Percentiles rank a stretch among this genome's conserved stretches.
These are phyloP conservation scores for Timema podura DNA, from an alignment of 2,888 invertebrate genomes.

Conservation along the genomic window DNA sequence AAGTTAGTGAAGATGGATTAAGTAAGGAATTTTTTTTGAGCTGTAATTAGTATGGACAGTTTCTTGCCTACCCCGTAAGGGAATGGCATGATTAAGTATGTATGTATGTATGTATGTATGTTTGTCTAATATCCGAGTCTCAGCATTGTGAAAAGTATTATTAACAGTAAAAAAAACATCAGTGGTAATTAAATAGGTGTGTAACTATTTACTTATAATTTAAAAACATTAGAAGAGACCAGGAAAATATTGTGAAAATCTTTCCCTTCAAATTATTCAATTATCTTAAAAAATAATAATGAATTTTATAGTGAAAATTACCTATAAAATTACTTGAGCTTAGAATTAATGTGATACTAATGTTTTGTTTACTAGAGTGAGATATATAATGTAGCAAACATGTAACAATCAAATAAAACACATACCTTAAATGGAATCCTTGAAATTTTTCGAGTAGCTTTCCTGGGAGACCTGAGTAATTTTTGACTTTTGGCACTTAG, in stretches of 20 bases:
- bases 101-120: too few relatives aligned
- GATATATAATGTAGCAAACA: not conserved
- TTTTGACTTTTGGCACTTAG: slow-evolving; percentile 94
- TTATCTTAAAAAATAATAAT: too few relatives aligned
- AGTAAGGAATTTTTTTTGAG: too few relatives aligned
- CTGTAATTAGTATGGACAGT: too few relatives aligned
- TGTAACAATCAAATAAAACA: slow-evolving; percentile 6
- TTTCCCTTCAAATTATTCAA: too few relatives aligned
- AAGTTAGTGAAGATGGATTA: too few relatives aligned
- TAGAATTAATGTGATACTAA: slow-evolving; percentile 1
- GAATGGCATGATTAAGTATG: too few relatives aligned
- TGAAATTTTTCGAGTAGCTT: slow-evolving; percentile 97
- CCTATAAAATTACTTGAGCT: slow-evolving; percentile 17
- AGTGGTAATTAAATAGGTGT: too few relatives aligned
- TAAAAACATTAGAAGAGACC: not conserved
- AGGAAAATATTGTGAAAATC: not conserved
- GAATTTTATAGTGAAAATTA: not conserved
- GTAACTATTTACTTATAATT: not conserved
- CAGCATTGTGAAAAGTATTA: too few relatives aligned
- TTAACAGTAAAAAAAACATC: too few relatives aligned
- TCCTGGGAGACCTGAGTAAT: slow-evolving; percentile 87
- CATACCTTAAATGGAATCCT: slow-evolving; percentile 92
- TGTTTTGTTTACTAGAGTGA: not conserved
- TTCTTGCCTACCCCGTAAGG: too few relatives aligned
- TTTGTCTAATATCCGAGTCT: too few relatives aligned